Base-by-base conservation (phyloP, 2,113 vertebrate genomes). In the Larimichthys crocea region DNA sequence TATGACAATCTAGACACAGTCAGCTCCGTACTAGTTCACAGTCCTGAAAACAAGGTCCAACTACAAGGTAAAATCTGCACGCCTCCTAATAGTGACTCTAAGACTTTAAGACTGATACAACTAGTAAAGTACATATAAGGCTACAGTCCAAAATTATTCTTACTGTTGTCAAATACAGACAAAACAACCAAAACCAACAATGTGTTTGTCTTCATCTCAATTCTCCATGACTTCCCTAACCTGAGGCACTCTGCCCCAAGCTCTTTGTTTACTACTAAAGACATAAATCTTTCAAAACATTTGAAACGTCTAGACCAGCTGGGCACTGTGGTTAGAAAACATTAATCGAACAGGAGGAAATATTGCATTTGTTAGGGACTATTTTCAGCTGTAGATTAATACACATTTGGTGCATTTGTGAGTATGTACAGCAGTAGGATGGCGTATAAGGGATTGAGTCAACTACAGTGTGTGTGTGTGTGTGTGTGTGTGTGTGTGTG, bases 1-100 rank as follows among this genome's bases (percentile, higher is more conserved):
- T 99, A 99, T 29, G 98, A 99, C 94, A 99, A 99, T 88, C 95
- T 99, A 89, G 98, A 99, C 92, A 99, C 98, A 0, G 98, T 99
- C 94, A 99, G 98, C 89, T 99, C 98, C 0, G 98, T 99, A 10
- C 93, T 99, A 92, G 98, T 99, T 52, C 98, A 99, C 94, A 99
- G 98, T 91, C 97, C 98, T 0, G 98, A 99, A 90, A 99, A 99
- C 96, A 98, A 97, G 91, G 96, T 99, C 74, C 97, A 99, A 75
- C 94, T 99, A 29, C 97, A 97, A 86, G 98, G 98, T 92, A 88
- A 50, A 9, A 66, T 63, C 17, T 48, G 29, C 55, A 31, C 31
- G 5, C 31, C 31, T 56, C 20, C 20, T 5, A 9, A 15, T 5
- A 5, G 20, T 24, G 14, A 26, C 17, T 5, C 29, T 31, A 5